These are phyloP conservation scores for Drosophila bocqueti DNA, from an alignment of 1,140 invertebrate species.

Conservation along the genomic window DNA sequence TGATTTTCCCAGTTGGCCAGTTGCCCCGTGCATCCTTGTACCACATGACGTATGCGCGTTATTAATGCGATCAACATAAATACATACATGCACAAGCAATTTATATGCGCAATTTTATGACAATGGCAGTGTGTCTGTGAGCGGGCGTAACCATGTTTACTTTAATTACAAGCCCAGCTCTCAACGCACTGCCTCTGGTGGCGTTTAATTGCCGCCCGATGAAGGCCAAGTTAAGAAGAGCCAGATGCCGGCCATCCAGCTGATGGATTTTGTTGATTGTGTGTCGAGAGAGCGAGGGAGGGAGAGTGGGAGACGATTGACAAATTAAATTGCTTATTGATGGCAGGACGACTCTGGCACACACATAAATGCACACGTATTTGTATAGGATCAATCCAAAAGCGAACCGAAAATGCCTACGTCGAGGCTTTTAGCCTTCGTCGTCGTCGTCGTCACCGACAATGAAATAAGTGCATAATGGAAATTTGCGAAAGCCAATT, in stretches of 20 bases:
- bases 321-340: slow-evolving; percentile 83
- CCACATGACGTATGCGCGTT: slow-evolving; percentile 73
- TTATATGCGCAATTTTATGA: slow-evolving; percentile 78
- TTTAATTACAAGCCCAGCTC: slow-evolving; percentile 68
- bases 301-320: slow-evolving; percentile 55
- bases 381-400: slow-evolving; percentile 11
- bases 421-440: slow-evolving; percentile 55
- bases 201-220: slow-evolving; percentile 57
- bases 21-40: slow-evolving; percentile 30
- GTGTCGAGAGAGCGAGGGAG: slow-evolving; percentile 11
- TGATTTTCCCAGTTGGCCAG: slow-evolving; percentile 10
- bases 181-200: slow-evolving; percentile 34
- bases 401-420: slow-evolving; percentile 56
- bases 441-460: slow-evolving; percentile 25
- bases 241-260: slow-evolving; percentile 23
- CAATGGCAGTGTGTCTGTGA: slow-evolving; percentile 41
- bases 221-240: slow-evolving; percentile 49
- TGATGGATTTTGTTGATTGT: slow-evolving; percentile 78
- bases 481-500: slow-evolving; percentile 81
- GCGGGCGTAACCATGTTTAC: slow-evolving; percentile 56
- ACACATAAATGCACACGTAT: slow-evolving; percentile 1
- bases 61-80: slow-evolving; percentile 73
- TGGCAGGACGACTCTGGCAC: slow-evolving; percentile 39
- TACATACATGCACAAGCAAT: slow-evolving; percentile 64
- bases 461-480: slow-evolving; percentile 82